These are phyloP conservation scores for Macropus fuliginosus DNA, from an alignment of 2,797 vertebrate genomes.

Conservation along the genomic window DNA sequence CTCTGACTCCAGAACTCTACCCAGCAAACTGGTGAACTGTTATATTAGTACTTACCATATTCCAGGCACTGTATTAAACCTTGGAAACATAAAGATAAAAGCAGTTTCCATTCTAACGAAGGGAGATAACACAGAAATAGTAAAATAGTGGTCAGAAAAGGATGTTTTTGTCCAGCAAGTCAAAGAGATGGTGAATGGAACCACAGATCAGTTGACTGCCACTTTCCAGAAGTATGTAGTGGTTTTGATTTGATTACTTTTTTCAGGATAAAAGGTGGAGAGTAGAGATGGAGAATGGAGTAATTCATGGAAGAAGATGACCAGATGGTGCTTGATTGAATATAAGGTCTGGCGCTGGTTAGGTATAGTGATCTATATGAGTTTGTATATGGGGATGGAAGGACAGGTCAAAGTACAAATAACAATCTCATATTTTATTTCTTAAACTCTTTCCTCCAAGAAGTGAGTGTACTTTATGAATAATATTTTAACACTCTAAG, in stretches of 20 bases:
- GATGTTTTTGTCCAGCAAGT: background rate
- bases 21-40: background rate
- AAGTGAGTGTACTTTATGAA: background rate
- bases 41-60: background rate
- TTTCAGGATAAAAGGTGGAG: background rate
- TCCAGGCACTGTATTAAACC: background rate
- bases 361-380: background rate
- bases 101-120: background rate
- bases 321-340: background rate
- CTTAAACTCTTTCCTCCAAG: background rate
- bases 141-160: background rate
- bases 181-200: background rate
- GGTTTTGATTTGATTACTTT: background rate
- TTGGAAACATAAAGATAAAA: background rate
- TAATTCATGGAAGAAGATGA: background rate
- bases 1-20: background rate
- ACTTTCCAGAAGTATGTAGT: background rate
- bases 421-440: background rate
- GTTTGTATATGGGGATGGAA: background rate
- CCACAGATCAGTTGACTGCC: background rate
- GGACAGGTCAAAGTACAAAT: background rate
- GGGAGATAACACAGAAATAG: background rate
- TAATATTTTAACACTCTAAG: background rate
- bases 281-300: background rate
- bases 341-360: background rate